These are phyloP conservation scores for Rhea pennata DNA, from an alignment of 2,113 vertebrate genomes.

Conservation along the genomic window DNA sequence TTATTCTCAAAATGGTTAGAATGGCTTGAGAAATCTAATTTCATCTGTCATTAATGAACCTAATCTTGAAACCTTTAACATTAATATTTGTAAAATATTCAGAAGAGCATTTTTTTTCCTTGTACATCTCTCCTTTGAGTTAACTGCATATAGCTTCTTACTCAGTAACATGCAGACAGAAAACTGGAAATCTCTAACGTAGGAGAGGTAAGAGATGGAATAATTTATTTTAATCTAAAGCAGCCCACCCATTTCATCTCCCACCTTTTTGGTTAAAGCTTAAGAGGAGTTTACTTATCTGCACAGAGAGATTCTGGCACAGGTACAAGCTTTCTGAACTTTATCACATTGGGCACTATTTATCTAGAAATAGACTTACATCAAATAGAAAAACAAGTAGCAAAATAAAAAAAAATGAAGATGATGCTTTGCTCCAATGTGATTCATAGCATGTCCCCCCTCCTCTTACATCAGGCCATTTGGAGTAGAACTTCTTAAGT, in stretches of 20 bases:
- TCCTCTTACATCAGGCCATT: background rate
- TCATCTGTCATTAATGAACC: background rate
- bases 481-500: background rate
- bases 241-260: background rate
- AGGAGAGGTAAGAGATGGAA: background rate
- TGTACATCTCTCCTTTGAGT: background rate
- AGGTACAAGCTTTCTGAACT: background rate
- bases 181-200: background rate
- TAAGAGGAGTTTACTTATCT: background rate
- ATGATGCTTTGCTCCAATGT: background rate
- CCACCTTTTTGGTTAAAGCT: background rate
- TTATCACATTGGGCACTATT: background rate
- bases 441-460: background rate
- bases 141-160: fast-evolving
- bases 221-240: background rate
- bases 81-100: background rate
- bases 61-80: background rate
- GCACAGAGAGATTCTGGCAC: background rate
- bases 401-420: background rate
- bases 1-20: background rate
- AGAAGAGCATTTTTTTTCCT: background rate
- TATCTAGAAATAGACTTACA: background rate
- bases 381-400: background rate
- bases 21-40: background rate
- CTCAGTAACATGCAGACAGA: background rate